Base-by-base conservation (phyloP, 2,888 invertebrate species). In the Leptinotarsa juncta region DNA sequence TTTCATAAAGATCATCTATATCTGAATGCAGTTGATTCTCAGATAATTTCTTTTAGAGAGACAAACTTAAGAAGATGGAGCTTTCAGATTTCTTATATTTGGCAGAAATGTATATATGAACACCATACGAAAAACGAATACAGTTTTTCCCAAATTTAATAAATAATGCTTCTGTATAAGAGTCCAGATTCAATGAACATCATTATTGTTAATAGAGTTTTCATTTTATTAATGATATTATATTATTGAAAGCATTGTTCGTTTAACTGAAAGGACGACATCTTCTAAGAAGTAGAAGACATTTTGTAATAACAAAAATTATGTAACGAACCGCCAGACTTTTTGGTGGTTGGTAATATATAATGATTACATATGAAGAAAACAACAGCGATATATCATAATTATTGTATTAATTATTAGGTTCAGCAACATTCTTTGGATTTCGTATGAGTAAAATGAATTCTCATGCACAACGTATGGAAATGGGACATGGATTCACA, bases 321-420 rank as follows among this genome's bases (percentile, higher is more conserved):
- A 60, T 60, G 15, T 60, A 60, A 60, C 15, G 14, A 23, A 23
- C 15, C 23, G 60, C 60, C 26, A 60, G 23, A 60, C 15, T 23
- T 60, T 60, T 15, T 60, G 60, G 15, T 60, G 15, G 20, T 15
- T 14, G 60, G 26, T 23, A 15, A 16, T 60, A 60, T 60, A 23
- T 15, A 60, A 60, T 53, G 23, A 68, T 42, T 55, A 68, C 18
- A 26, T 32, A 68, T 53, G 42, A 26, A 53, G 55, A n/a, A n/a
- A 14, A 55, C 53, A 55, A 68, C 32, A 68, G 18, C 49, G 26
- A 68, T 48, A 68, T 55, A 55, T 55, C 18, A 68, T 55, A 51
- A 42, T 55, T 16, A 55, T 26, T n/a, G 32, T 68, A 68, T 68
- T 68, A 55, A 68, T 68, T 42, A 68, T 55, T 42, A 53, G 42